Conservation (phyloP, 2,888 invertebrate species). For the Cheilosia impressa region DNA sequence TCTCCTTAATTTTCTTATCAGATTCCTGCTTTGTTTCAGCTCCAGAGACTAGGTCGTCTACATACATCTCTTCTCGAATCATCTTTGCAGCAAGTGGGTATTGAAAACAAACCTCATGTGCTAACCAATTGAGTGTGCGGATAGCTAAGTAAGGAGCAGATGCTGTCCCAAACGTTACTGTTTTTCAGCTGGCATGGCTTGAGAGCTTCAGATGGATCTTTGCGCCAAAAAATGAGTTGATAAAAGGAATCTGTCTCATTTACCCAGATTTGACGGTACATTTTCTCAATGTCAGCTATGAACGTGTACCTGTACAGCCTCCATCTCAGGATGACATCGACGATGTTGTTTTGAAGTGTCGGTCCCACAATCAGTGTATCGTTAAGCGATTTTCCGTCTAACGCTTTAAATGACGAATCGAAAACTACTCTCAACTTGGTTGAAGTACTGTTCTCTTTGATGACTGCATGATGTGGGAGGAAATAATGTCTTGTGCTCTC, state of each 20-base stretch:
- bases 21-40: not conserved
- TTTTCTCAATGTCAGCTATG: not conserved
- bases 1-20: not conserved
- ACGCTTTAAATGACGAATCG: constrained; percentile 45
- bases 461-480: constrained; percentile 18
- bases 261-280: not conserved
- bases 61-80: constrained; percentile 3
- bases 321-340: constrained; percentile 24
- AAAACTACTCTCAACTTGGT: constrained; percentile 54
- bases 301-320: not conserved
- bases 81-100: constrained; percentile 1
- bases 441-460: constrained; percentile 37
- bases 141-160: not conserved
- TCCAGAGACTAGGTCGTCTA: not conserved
- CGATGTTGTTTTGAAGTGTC: not conserved
- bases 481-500: constrained; percentile 3
- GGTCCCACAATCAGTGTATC: constrained; percentile 56
- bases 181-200: constrained; percentile 10
- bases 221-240: not conserved
- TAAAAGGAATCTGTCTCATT: not conserved
- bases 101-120: not conserved
- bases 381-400: constrained; percentile 74
- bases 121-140: not conserved
- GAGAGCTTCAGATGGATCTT: not conserved
- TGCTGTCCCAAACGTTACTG: not conserved